Evolutionary conservation across 2,888 invertebrate species (phyloP), one percentile per base, ranked within the genome.

Genomic region (Scelioninae gen. 1): DNA sequence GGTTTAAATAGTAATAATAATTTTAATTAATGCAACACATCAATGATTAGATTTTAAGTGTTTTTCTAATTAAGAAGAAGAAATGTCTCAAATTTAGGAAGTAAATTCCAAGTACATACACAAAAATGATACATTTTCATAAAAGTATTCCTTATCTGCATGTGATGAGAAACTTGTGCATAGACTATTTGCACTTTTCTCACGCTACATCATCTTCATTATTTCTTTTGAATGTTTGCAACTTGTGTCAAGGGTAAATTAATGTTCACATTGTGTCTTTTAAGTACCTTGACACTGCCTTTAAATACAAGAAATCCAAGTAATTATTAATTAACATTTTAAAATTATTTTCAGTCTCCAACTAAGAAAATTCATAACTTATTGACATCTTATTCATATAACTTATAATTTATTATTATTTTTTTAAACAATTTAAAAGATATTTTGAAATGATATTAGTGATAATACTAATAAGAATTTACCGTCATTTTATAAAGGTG

Each of bases 191-290:
- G 32, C 45, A 62, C 32, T 47, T 62, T 62, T 62, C 62, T 62
- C 62, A 62, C 62, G 60, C 60, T 11, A 10, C 15, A 15, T 62
- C 47, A 40, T 45, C 60, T 40, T 45, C 45, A 15, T 47, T 47
- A 32, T 47, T 32, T 62, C 62, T 62, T 47, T 47, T 32, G 47
- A 58, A 38, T 15, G 34, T 40, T 62, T 62, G 40, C 31, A 13
- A 47, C 47, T 47, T 32, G 32, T 62, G 47, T 47, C 62, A 62
- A 62, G 62, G 47, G n/a, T 32, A 47, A 31, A 47, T 47, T 62
- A 45, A 47, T 62, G 47, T 62, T 40, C 47, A 62, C 47, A 62
- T 47, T 62, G 62, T 62, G n/a, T 62, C 45, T 31, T 62, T 62
- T 62, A 62, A 62, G 47, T 32, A 47, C 62, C 62, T 62, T 45